Base-by-base conservation (phyloP, 2,888 invertebrate species). In the Drosophila nr. perissopoda region DNA sequence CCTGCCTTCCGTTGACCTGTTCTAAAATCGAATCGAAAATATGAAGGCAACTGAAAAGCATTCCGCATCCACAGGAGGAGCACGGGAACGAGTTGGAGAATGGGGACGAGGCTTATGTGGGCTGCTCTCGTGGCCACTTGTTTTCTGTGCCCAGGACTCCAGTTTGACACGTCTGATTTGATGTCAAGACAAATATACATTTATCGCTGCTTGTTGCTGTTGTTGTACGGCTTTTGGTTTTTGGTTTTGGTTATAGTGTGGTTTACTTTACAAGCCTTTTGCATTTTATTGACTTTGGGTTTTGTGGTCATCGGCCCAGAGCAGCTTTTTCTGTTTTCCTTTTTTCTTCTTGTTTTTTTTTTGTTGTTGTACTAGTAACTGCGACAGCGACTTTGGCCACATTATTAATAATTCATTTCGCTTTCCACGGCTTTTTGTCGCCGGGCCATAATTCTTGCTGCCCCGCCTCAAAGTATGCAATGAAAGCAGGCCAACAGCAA, bases 401-500 rank as follows among this genome's bases (percentile, higher is more conserved):
- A 58, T 79, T 79, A 81, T 90, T 83, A 90, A 87, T 89, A 89
- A 90, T 90, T 89, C 88, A 90, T 86, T 72, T 83, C 75, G 73
- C 76, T 75, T 86, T 86, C 87, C 71, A 77, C 79, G 85, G 84
- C 78, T 76, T 79, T 79, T 82, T 71, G 59, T 74, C 70, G 81
- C 72, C 78, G 68, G 63, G 49, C 75, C 86, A 84, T 85, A 80
- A 88, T 88, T 82, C 78, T 74, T 88, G 70, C 57, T 70, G 86
- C 74, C 67, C 68, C 79, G 82, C 88, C 82, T 74, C 58, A 70
- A 73, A 62, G 75, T 84, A 80, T 82, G 82, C 82, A 69, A 79
- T 74, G 70, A 76, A 79, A 74, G 65, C 31, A 29, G 38, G 57
- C 40, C 40, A 40, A n/a, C 56, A 27, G 31, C 34, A 61, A 52